Evolutionary conservation across 1,140 invertebrate species (phyloP).

Genomic region (Drosophila athabasca): DNA sequence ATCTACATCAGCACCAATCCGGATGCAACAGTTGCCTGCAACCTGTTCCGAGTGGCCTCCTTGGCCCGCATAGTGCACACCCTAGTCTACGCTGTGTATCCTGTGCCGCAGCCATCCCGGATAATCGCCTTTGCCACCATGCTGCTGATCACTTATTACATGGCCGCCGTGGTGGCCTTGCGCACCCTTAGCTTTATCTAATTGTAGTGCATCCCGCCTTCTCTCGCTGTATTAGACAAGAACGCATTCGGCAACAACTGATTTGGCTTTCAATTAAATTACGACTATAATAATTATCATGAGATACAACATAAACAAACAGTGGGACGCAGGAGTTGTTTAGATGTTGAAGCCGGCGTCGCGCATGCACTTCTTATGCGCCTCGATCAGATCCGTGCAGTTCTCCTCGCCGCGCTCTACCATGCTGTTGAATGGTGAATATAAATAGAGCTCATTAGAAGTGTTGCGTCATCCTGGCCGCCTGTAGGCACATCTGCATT

Average conservation of each 20-base stretch:
- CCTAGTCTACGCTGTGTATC: constrained; percentile 85
- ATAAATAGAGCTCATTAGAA: background rate
- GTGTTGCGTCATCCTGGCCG: constrained; percentile 50
- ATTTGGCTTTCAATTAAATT: constrained; percentile 57
- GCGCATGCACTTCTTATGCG: constrained; percentile 98
- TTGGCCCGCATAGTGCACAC: constrained; percentile 86
- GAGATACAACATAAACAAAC: constrained; percentile 67
- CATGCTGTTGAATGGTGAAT: constrained; percentile 88
- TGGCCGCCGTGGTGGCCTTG: constrained; percentile 84
- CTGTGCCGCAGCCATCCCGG: constrained; percentile 86
- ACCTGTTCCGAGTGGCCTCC: constrained; percentile 86
- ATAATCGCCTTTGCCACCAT: constrained; percentile 85
- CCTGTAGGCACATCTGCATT: background rate
- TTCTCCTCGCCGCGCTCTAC: constrained; percentile 96
- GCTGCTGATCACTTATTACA: constrained; percentile 84
- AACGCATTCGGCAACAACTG: constrained; percentile 14
- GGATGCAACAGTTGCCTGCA: constrained; percentile 83
- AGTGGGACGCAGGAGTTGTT: constrained; percentile 11
- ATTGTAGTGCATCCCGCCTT: constrained; percentile 1
- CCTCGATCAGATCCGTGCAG: constrained; percentile 95
- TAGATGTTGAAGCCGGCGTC: constrained; percentile 94
- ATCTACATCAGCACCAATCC: constrained; percentile 87
- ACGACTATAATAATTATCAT: constrained; percentile 74
- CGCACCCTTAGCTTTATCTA: constrained; percentile 64
- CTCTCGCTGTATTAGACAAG: background rate